phyloP scores from a whole-genome alignment of 2,113 vertebrate species.

The Copsychus sechellarum region DNA sequence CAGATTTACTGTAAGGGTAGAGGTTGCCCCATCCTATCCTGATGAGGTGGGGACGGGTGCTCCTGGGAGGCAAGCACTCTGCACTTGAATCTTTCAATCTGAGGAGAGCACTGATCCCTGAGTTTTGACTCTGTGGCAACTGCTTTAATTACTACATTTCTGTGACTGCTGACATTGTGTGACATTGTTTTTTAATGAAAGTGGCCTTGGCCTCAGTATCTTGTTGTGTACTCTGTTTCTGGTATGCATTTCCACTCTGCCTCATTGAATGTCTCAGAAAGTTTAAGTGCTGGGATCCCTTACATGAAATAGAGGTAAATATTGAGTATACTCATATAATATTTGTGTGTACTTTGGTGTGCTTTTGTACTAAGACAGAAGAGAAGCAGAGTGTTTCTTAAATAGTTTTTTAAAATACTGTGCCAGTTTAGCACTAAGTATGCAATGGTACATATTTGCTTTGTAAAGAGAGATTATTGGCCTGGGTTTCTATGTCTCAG shows the following conservation, averaged over 20 bases:
- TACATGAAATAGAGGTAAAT: not conserved
- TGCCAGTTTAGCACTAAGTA: not conserved
- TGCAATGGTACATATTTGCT: not conserved
- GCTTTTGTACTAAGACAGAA: not conserved
- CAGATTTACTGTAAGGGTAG: not conserved
- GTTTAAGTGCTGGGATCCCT: not conserved
- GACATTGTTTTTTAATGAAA: slow-evolving; percentile 28
- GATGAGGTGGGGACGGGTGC: not conserved
- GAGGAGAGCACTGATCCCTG: not conserved
- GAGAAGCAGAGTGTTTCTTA: not conserved
- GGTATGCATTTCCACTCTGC: not conserved
- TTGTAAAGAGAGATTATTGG: not conserved
- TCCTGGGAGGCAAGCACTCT: not conserved
- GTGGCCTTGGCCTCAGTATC: slow-evolving; percentile 6
- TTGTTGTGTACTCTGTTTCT: not conserved
- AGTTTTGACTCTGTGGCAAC: not conserved
- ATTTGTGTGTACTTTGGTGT: not conserved
- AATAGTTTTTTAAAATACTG: not conserved
- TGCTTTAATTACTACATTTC: not conserved
- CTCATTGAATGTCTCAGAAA: not conserved
- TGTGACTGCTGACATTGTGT: not conserved
- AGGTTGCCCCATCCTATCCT: not conserved
- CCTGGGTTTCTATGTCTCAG: not conserved
- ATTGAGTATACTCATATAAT: not conserved
- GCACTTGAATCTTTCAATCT: not conserved